phyloP scores from a whole-genome alignment of 1,140 invertebrate genomes.

The Proctacanthus coquilletti region DNA sequence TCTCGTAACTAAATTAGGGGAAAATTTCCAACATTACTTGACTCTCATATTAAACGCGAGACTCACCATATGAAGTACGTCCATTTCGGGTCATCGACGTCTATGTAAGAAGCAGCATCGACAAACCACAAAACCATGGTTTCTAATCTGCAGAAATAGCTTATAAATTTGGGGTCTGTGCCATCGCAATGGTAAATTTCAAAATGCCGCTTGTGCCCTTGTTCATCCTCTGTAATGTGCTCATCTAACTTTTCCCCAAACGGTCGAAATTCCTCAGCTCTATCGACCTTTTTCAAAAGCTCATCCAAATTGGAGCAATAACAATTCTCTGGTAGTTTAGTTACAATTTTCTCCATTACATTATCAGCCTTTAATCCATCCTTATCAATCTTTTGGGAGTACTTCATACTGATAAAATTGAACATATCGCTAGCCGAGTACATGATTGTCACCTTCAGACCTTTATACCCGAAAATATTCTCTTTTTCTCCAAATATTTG shows the following conservation, averaged over 20 bases:
- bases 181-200: slow-evolving; percentile 67
- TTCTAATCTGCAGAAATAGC: slow-evolving; percentile 73
- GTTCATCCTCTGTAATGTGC: slow-evolving; percentile 26
- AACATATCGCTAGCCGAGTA: slow-evolving; percentile 71
- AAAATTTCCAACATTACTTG: no score
- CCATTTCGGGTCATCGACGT: slow-evolving; percentile 86
- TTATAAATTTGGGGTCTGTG: slow-evolving; percentile 50
- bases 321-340: slow-evolving; percentile 35
- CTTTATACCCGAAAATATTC: slow-evolving; percentile 84
- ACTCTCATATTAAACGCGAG: not conserved
- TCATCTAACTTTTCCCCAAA: slow-evolving; percentile 32
- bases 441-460: slow-evolving; percentile 62
- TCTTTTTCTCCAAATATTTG: slow-evolving; percentile 89
- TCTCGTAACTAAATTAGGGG: slow-evolving; percentile 54
- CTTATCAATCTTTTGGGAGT: slow-evolving; percentile 19
- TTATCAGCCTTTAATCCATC: slow-evolving; percentile 63
- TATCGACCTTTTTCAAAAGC: slow-evolving; percentile 25
- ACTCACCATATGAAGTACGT: slow-evolving; percentile 79
- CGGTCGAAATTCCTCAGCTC: slow-evolving; percentile 26
- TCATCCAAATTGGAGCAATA: slow-evolving; percentile 28
- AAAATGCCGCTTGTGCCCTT: slow-evolving; percentile 43
- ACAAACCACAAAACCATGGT: slow-evolving; percentile 91
- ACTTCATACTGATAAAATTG: slow-evolving; percentile 30
- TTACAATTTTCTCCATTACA: slow-evolving; percentile 50
- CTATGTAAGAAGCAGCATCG: slow-evolving; percentile 84